Evolutionary conservation across 1,140 invertebrate genomes (phyloP).

Genomic region (Drosophila ambigua): DNA sequence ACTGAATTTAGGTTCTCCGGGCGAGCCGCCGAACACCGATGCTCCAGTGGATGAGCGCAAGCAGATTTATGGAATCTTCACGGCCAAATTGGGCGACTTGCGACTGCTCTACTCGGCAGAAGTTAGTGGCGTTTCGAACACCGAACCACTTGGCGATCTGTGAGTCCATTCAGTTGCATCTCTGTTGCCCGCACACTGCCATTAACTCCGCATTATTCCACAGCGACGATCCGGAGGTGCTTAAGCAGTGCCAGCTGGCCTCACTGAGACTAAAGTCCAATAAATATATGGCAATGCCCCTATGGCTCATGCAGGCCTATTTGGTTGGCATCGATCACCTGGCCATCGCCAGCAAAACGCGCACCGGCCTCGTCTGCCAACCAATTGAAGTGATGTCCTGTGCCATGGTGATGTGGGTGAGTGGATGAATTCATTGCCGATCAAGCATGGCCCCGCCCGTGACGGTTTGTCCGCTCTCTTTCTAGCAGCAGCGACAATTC

Average conservation of each 20-base stretch:
- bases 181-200: neutral
- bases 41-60: slow-evolving; percentile 7
- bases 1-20: slow-evolving; percentile 6
- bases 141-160: slow-evolving; percentile 29
- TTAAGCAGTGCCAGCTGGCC: slow-evolving; percentile 17
- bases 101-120: slow-evolving; percentile 30
- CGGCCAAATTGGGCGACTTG: slow-evolving; percentile 22
- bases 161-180: slow-evolving; percentile 1
- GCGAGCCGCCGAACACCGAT: neutral
- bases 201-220: too few species aligned
- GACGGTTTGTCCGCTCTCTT: too few species aligned
- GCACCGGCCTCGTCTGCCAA: neutral
- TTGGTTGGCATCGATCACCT: neutral
- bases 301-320: slow-evolving; percentile 10
- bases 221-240: slow-evolving; percentile 15
- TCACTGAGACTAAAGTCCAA: neutral
- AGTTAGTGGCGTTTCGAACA: slow-evolving; percentile 24
- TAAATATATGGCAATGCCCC: neutral
- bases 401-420: neutral
- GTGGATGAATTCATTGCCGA: neutral
- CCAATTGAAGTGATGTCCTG: neutral
- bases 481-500: too few species aligned
- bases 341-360: neutral
- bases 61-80: slow-evolving; percentile 23
- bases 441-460: too few species aligned